phyloP scores from a whole-genome alignment of 2,797 vertebrate genomes.

The Helicolenus hilgendorfi region DNA sequence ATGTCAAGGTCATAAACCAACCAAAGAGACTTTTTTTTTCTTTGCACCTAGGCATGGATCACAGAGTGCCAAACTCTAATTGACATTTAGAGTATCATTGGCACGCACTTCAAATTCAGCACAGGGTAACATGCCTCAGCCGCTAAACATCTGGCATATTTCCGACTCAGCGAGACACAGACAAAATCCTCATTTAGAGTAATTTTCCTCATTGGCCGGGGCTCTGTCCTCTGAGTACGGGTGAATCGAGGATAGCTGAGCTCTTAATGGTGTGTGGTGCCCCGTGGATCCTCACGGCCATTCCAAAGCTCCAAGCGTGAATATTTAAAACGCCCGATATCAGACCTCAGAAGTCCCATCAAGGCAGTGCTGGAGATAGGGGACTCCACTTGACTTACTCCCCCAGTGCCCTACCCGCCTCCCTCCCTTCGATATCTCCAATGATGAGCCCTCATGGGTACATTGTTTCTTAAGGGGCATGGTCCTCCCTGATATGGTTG shows the following conservation, averaged over 20 bases:
- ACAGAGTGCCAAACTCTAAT: constrained; percentile 50
- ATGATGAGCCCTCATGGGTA: constrained; percentile 66
- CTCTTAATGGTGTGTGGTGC: constrained; percentile 66
- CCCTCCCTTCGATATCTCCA: constrained; percentile 45
- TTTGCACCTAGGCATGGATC: constrained; percentile 33
- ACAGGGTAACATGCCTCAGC: constrained; percentile 50
- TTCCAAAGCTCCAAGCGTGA: constrained; percentile 69
- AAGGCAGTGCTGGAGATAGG: constrained; percentile 60
- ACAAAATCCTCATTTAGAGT: constrained; percentile 61
- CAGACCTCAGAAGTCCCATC: constrained; percentile 76
- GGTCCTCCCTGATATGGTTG: constrained; percentile 76
- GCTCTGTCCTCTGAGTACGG: constrained; percentile 50
- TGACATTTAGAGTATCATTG: constrained; percentile 58
- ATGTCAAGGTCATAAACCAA: constrained; percentile 65
- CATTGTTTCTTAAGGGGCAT: constrained; percentile 77
- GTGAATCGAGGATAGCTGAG: constrained; percentile 69
- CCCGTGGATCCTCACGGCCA: constrained; percentile 50
- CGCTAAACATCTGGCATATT: constrained; percentile 75
- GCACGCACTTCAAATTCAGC: constrained; percentile 36
- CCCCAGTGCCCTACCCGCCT: constrained; percentile 3
- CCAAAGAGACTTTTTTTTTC: not conserved
- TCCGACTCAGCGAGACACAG: constrained; percentile 62
- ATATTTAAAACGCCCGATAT: constrained; percentile 78
- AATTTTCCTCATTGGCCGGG: constrained; percentile 47
- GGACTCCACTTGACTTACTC: constrained; percentile 46